A percentile compares a stretch with the other conserved stretches of the same genome.
Evolutionary conservation across 1,140 invertebrate species (phyloP).

Genomic region (Anadara kagoshimensis): DNA sequence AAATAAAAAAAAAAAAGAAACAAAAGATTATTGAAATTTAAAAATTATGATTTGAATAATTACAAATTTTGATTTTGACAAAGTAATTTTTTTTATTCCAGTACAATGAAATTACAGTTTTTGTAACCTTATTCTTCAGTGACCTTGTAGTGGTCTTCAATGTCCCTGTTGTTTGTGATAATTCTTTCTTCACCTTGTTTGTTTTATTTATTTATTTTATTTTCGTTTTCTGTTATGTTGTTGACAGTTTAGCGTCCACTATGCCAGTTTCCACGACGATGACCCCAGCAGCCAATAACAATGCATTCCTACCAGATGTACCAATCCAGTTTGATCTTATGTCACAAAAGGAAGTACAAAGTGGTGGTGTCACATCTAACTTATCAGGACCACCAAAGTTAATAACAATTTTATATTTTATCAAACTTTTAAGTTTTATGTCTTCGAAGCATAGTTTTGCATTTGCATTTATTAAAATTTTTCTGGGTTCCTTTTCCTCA

Average conservation of each 20-base stretch:
- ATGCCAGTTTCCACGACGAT: conserved; percentile 1
- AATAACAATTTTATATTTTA: conserved; percentile 39
- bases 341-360: conserved; percentile 54
- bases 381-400: conserved; percentile 67
- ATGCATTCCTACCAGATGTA: conserved; percentile 61
- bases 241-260: conserved; percentile 13
- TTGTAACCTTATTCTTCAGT: neutral
- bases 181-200: neutral
- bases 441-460: no score
- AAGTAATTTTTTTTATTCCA: no score
- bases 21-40: no score
- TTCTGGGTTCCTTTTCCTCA: no score
- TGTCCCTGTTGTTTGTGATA: neutral
- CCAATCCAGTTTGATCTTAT: conserved; percentile 73
- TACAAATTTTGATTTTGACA: neutral
- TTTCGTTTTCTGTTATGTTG: neutral
- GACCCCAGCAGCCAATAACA: conserved; percentile 44
- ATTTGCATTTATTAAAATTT: no score
- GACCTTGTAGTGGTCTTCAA: neutral
- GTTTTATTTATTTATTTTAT: conserved; percentile 10
- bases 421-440: no score
- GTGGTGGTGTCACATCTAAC: conserved; percentile 46
- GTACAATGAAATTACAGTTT: no score
- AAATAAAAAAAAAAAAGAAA: no score
- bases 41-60: neutral